Evolutionary conservation across 2,113 vertebrate genomes (phyloP), one percentile per base, ranked within the genome.

Genomic region (Bolborhynchus lineola): DNA sequence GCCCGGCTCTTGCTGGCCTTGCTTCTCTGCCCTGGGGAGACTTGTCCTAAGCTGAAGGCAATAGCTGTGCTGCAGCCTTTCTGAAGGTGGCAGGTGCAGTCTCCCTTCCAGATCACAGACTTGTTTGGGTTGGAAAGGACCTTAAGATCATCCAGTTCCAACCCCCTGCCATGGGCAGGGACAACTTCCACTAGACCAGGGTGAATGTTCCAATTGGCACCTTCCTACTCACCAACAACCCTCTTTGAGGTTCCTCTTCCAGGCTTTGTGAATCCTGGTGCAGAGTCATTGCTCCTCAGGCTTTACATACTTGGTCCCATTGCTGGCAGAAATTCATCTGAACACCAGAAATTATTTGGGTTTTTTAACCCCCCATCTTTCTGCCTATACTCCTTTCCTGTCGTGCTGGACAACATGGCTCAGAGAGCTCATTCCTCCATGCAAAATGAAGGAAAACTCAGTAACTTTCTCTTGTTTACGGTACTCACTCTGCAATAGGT

Each of bases 61-160:
- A 26, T 39, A 49, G 37, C 35, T 35, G 25, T 55, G 29, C 20
- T 63, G 24, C 33, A 88, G 69, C 53, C 50, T 57, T 62, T 37
- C 62, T 53, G 25, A 24, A 86, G 29, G 18, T 69, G 29, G 25
- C 29, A 60, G 28, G 28, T 8, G 2, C 50, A 46, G 18, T 28
- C 47, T 82, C 46, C 4, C 9, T 26, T 89, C 57, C 15, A 0
- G 1, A 15, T 16, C n/a, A 10, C 0, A 0, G 33, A 35, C 21
- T 24, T 35, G 33, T 59, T 59, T 59, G 57, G 21, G 33, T 23
- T 35, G 57, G 21, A 59, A 59, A 59, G 13, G 57, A 23, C 57
- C 57, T 59, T 35, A 59, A 59, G 57, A 59, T 59, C 57, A 59
- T 35, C 9, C 33, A 59, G 17, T 59, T 59, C 33, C 57, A 35